These are phyloP conservation scores for Lontra canadensis DNA, from an alignment of 2,113 vertebrate genomes.

Conservation along the genomic window DNA sequence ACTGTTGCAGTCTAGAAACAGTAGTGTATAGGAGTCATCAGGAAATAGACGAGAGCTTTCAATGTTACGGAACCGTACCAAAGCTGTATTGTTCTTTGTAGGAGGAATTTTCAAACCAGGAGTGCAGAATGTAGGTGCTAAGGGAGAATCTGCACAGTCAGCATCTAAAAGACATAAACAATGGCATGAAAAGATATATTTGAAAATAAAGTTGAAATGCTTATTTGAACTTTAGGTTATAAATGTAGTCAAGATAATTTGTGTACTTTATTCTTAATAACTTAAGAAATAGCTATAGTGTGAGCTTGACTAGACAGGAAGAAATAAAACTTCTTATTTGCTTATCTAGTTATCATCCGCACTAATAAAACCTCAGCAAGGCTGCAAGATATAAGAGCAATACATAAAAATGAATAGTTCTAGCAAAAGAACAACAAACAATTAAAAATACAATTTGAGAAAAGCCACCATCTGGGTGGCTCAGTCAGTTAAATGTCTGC, in stretches of 20 bases:
- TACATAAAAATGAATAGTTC: background rate
- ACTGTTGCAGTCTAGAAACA: conserved; percentile 84
- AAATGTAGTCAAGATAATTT: background rate
- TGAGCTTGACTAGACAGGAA: background rate
- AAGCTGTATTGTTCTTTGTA: conserved; percentile 65
- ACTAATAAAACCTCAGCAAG: background rate
- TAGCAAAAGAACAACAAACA: background rate
- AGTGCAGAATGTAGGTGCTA: conserved; percentile 87
- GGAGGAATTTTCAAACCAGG: conserved; percentile 86
- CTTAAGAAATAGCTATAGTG: background rate
- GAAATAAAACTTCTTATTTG: background rate
- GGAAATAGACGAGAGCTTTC: background rate
- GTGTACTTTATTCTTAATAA: background rate
- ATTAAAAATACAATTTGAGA: background rate
- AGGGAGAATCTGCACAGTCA: conserved; percentile 84
- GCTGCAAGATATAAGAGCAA: background rate
- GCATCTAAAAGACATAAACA: conserved; percentile 72
- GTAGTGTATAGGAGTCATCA: conserved; percentile 72
- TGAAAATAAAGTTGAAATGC: conserved; percentile 14
- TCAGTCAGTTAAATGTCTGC: background rate
- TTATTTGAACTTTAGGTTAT: too few relatives aligned
- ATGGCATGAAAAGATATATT: background rate
- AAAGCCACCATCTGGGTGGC: background rate
- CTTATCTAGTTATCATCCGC: background rate
- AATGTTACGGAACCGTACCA: conserved; percentile 61